Conservation (phyloP, 2,113 vertebrate species). For the Pelusios castaneus region DNA sequence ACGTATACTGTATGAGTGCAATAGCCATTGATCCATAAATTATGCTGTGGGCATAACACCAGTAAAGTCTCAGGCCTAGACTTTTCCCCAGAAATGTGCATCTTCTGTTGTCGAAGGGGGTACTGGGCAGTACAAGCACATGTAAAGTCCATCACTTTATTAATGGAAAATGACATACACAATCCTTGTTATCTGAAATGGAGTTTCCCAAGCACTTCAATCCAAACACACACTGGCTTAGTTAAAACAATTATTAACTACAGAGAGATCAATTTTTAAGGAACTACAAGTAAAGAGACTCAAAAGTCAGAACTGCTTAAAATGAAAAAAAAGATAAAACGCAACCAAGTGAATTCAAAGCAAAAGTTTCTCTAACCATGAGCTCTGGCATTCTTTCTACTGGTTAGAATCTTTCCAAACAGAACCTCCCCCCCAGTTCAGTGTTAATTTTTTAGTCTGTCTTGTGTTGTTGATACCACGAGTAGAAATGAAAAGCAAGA, state of each 20-base stretch:
- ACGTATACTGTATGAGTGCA: background rate
- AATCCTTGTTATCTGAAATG: no score
- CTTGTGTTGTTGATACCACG: background rate
- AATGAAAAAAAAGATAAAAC: background rate
- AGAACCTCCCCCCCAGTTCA: background rate
- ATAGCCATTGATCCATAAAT: background rate
- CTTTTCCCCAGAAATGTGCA: no score
- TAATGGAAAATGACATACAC: no score
- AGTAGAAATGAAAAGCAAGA: background rate
- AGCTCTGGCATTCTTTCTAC: background rate
- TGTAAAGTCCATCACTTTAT: no score
- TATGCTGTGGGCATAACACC: background rate
- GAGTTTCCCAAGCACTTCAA: no score
- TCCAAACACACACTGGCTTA: no score
- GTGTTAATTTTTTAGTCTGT: background rate
- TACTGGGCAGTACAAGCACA: no score
- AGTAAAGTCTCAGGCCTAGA: background rate
- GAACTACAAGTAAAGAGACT: no score
- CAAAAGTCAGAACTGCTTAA: background rate
- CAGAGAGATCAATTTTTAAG: no score
- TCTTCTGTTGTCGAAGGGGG: no score
- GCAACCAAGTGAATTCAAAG: background rate
- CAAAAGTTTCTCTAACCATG: background rate
- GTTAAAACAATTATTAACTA: no score
- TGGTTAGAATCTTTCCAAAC: no score